These are phyloP conservation scores for Pterocles gutturalis DNA, from an alignment of 2,113 vertebrate genomes.

Conservation along the genomic window DNA sequence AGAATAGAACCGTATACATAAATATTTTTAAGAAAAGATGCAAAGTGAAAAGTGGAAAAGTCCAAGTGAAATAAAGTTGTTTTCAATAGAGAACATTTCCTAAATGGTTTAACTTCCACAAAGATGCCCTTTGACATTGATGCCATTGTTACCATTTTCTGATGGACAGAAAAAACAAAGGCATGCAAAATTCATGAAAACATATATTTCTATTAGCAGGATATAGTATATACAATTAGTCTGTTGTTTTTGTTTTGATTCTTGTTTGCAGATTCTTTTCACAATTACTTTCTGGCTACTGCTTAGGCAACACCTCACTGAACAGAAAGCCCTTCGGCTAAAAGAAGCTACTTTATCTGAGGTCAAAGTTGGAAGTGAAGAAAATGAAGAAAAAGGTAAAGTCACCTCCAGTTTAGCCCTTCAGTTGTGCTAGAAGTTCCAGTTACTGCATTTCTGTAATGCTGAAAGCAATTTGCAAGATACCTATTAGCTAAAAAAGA, in stretches of 20 bases:
- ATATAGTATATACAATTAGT: slow-evolving; percentile 31
- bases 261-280: slow-evolving; percentile 87
- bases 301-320: slow-evolving; percentile 93
- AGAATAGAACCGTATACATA: not conserved
- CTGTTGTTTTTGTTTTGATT: slow-evolving; percentile 43
- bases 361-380: slow-evolving; percentile 86
- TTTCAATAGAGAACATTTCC: not conserved
- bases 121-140: not conserved
- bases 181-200: not conserved
- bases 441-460: not conserved
- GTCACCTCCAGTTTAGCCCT: not conserved
- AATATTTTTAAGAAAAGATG: not conserved
- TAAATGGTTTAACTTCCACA: not conserved
- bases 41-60: not conserved
- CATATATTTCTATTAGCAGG: not conserved
- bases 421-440: not conserved
- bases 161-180: not conserved
- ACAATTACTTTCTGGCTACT: slow-evolving; percentile 97
- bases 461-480: not conserved
- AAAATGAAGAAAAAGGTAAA: slow-evolving; percentile 87
- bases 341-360: slow-evolving; percentile 86
- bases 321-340: slow-evolving; percentile 84
- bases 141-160: not conserved
- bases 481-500: not conserved
- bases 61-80: not conserved